Base-by-base conservation (phyloP, 2,113 vertebrate species). In the Boulengeromyrus knoepffleri region DNA sequence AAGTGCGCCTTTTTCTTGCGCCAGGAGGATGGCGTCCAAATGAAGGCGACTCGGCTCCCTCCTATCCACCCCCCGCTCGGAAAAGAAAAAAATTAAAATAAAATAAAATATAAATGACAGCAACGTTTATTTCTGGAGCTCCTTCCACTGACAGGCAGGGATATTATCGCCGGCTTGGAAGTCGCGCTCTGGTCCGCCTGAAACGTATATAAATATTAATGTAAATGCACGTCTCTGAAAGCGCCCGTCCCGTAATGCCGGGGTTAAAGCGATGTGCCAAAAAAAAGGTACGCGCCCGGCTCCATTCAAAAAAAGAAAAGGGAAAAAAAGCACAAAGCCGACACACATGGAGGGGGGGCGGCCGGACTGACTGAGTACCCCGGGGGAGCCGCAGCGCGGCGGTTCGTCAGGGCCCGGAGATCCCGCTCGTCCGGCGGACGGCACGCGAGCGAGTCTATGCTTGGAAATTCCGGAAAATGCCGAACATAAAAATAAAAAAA, bases 1-100 rank as follows among this genome's bases (percentile, higher is more conserved):
- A 96, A 96, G 94, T 94, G 95, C 95, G 95, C 95, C 95, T 96
- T 96, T 96, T 96, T 95, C 94, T 93, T 94, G 93, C 94, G 91
- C 93, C 93, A 91, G 94, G 91, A 80, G 91, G 93, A 91, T 92
- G 94, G 94, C 94, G 94, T 94, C 94, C 92, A 92, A 95, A 92
- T 92, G 91, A 93, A 93, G 94, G 94, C 94, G 93, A 93, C 93
- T 87, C 94, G 85, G 90, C 91, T 91, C 93, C 94, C 94, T 94
- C 94, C 90, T 89, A 92, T 92, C 93, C 87, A 91, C 85, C 91
- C 89, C 85, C 92, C 17, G 85, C 84, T 27, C 91, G 56, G 31
- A 87, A 90, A 90, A 87, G 89, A 77, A 77, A 77, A 36, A 39
- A 80, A 39, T 0, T 1, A 36, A 31, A 31, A 74, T 39, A 39